Base-by-base conservation (phyloP, 2,888 invertebrate species). In the Scotopteryx bipunctaria region DNA sequence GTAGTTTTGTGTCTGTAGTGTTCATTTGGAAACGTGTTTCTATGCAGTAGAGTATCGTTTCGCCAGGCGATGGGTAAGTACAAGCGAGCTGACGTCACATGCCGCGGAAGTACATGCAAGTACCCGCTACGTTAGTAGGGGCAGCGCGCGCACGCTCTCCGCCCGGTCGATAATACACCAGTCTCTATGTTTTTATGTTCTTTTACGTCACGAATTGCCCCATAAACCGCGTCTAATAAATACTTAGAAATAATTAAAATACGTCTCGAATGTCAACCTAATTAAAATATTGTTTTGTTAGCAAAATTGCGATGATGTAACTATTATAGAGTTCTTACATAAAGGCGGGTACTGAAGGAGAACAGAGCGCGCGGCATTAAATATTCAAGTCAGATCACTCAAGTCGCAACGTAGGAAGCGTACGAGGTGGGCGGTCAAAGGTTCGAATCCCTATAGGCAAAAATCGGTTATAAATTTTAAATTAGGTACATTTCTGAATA, bases 151-250 rank as follows among this genome's bases (percentile, higher is more conserved):
- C 85, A 78, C 71, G 11, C 53, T 65, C 64, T 13, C 61, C 57
- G 66, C 75, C 80, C 82, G 89, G 87, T 89, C 89, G 89, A 90
- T 89, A 88, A 73, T 67, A 76, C 80, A 79, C 84, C 86, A 88
- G 86, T 86, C 88, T 86, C 83, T 76, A 85, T 83, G 81, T 86
- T 89, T 89, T 89, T 86, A 89, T 86, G 85, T 83, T 84, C 76
- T 83, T 82, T 84, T 78, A 77, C 80, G 79, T 82, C 79, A 84
- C 76, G 73, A 82, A 81, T 83, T 81, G 77, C 78, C 80, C 76
- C 78, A 85, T 63, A 82, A 78, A 77, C 77, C 67, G 80, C 69
- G 76, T 76, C 73, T 77, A 83, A 70, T 66, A 63, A 85, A 85
- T 81, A 81, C 76, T 19, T 16, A 23, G 36, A 17, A 17, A 19